Evolutionary conservation across 2,113 vertebrate genomes (phyloP).

Genomic region (Tetrax tetrax): DNA sequence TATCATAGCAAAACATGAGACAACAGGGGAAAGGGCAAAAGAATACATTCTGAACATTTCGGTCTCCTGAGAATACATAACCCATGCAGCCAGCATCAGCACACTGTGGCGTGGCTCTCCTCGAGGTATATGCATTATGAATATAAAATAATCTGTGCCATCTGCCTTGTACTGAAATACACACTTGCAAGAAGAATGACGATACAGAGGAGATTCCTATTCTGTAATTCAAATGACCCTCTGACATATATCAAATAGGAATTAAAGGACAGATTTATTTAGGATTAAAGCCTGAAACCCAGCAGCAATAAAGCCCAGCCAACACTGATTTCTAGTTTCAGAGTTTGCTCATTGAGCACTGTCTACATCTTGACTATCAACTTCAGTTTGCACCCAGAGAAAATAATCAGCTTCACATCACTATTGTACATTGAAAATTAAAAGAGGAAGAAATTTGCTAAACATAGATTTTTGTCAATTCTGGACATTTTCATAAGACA

Average conservation of each 20-base stretch:
- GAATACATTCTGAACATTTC: constrained; percentile 13
- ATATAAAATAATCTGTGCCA: constrained; percentile 1
- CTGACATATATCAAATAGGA: background rate
- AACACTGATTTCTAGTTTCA: background rate
- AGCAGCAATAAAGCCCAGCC: background rate
- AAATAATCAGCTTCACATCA: background rate
- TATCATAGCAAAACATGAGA: constrained; percentile 29
- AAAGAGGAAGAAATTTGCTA: background rate
- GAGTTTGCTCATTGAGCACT: background rate
- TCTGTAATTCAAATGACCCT: background rate
- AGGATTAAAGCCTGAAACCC: background rate
- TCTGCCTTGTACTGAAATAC: constrained; percentile 14
- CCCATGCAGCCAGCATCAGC: constrained; percentile 37
- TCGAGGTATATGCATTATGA: background rate
- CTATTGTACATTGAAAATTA: background rate
- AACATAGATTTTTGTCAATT: background rate
- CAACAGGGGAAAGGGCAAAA: background rate
- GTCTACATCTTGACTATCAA: background rate
- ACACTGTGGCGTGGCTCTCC: background rate
- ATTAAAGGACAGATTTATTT: background rate
- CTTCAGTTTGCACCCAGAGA: background rate
- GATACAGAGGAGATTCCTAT: background rate
- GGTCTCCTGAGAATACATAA: constrained; percentile 41
- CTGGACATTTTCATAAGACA: background rate
- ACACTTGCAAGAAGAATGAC: background rate